phyloP scores from a whole-genome alignment of 2,113 vertebrate species.

The Nipponia nippon region DNA sequence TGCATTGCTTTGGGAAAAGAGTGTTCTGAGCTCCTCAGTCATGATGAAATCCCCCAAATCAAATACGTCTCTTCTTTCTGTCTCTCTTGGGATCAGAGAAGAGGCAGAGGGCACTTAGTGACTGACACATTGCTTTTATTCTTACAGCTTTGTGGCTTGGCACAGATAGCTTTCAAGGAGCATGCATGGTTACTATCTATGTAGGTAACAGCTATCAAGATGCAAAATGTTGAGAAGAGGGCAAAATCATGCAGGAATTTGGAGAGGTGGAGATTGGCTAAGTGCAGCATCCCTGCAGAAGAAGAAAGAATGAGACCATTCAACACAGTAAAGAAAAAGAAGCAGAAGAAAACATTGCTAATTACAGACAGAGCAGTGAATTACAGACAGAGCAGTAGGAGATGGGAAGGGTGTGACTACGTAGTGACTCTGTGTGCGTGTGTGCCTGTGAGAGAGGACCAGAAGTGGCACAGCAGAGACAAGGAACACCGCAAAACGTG shows the following conservation, averaged over 20 bases:
- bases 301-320: neutral
- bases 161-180: neutral
- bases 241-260: neutral
- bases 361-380: neutral
- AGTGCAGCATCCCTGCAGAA: neutral
- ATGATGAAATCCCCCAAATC: neutral
- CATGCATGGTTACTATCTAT: neutral
- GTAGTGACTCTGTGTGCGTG: neutral
- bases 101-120: neutral
- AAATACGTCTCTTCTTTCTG: neutral
- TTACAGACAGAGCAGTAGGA: neutral
- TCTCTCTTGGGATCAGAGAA: neutral
- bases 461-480: neutral
- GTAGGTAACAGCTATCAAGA: neutral
- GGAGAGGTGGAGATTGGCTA: neutral
- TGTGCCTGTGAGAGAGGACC: too few species aligned
- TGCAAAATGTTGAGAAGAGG: neutral
- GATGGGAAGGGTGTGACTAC: neutral
- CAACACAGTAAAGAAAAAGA: neutral
- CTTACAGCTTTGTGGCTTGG: neutral
- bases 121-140: neutral
- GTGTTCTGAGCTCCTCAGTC: neutral
- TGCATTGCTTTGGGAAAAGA: neutral
- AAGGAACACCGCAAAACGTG: neutral
- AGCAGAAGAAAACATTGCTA: neutral